Evolutionary conservation across 2,888 invertebrate species (phyloP).

Genomic region (Limnephilus rhombicus): DNA sequence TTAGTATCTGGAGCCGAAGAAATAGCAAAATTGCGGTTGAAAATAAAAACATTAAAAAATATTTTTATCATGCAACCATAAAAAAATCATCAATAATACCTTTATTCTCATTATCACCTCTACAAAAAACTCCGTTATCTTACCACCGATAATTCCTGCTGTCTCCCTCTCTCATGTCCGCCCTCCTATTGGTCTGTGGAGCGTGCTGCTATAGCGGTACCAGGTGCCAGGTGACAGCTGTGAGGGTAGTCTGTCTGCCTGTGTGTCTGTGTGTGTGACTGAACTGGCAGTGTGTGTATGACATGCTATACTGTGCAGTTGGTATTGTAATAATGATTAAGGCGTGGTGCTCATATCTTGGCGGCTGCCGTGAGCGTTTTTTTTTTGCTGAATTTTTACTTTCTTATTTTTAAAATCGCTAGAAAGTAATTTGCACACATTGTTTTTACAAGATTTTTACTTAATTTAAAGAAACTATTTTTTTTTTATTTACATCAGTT

Average conservation of each 20-base stretch:
- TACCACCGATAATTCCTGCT: neutral
- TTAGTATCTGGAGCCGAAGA: too few relatives aligned
- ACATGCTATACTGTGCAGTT: neutral
- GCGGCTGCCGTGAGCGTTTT: neutral
- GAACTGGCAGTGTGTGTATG: too few relatives aligned
- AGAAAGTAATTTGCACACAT: neutral
- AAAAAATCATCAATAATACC: too few relatives aligned
- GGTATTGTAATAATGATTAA: neutral
- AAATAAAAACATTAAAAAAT: too few relatives aligned
- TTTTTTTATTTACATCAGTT: too few relatives aligned
- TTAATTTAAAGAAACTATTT: too few relatives aligned
- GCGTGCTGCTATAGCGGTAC: neutral
- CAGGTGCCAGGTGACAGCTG: neutral
- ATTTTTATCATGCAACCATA: too few relatives aligned
- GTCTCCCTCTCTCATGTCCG: neutral
- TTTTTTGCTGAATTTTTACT: neutral
- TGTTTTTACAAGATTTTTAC: too few relatives aligned
- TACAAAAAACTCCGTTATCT: neutral
- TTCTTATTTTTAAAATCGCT: neutral
- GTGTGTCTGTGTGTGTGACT: too few relatives aligned
- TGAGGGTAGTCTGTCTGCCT: too few relatives aligned
- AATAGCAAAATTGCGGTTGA: too few relatives aligned
- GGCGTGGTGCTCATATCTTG: neutral
- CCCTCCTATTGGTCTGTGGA: neutral
- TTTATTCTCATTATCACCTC: too few relatives aligned